These are phyloP conservation scores for Myocastor coypus DNA, from an alignment of 2,113 vertebrate genomes.

Conservation along the genomic window DNA sequence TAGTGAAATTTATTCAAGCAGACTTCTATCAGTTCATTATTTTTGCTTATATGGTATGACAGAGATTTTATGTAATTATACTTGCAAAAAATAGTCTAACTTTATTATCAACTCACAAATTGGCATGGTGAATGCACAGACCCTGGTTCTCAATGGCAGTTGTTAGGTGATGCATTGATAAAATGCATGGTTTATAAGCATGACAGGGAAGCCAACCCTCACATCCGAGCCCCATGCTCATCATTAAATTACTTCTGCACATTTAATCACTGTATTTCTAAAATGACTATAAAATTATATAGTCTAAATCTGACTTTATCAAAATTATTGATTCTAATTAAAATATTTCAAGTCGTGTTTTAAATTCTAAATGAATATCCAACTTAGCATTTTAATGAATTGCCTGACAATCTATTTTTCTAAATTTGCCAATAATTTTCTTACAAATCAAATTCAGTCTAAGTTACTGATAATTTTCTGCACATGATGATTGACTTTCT, in stretches of 20 bases:
- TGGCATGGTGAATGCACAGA: slow-evolving; percentile 34
- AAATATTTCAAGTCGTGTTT: slow-evolving; percentile 14
- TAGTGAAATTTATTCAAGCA: not conserved
- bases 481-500: not conserved
- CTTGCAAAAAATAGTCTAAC: slow-evolving; percentile 63
- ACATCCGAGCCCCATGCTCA: not conserved
- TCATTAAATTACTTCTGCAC: slow-evolving; percentile 57
- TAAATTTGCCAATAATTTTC: not conserved
- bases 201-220: not conserved
- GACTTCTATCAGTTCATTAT: slow-evolving; percentile 66
- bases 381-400: not conserved
- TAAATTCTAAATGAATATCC: slow-evolving; percentile 32
- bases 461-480: slow-evolving; percentile 33
- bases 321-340: slow-evolving; percentile 37
- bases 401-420: not conserved
- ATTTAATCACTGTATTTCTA: slow-evolving; percentile 12
- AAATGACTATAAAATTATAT: slow-evolving; percentile 40
- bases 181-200: slow-evolving; percentile 58
- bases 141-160: slow-evolving; percentile 54
- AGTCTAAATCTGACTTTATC: slow-evolving; percentile 9
- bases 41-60: slow-evolving; percentile 74
- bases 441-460: slow-evolving; percentile 22
- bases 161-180: slow-evolving; percentile 71
- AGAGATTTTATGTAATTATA: slow-evolving; percentile 74
- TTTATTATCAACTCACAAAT: slow-evolving; percentile 66